These are phyloP conservation scores for Cynoglossus semilaevis DNA, from an alignment of 2,113 vertebrate genomes.

Conservation along the genomic window DNA sequence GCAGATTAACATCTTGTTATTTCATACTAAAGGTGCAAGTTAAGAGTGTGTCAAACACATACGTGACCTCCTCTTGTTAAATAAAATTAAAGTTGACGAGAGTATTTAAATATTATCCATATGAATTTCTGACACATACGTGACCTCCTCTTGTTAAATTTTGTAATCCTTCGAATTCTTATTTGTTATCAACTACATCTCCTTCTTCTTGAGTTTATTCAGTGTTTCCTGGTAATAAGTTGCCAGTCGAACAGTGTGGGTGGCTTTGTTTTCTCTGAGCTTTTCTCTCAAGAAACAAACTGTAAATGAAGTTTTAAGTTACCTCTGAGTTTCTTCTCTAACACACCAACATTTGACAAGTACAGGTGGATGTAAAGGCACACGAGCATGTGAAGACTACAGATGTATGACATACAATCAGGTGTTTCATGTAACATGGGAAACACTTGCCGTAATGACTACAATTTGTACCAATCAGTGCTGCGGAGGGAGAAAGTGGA, in stretches of 20 bases:
- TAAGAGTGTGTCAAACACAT: slow-evolving; percentile 19
- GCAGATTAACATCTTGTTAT: slow-evolving; percentile 35
- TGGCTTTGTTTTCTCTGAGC: slow-evolving; percentile 32
- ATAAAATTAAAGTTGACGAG: too few relatives aligned
- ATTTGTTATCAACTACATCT: slow-evolving; percentile 20
- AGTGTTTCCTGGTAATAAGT: slow-evolving; percentile 20
- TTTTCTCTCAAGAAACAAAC: slow-evolving; percentile 39
- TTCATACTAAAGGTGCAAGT: slow-evolving; percentile 20
- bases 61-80: not conserved
- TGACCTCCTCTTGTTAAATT: slow-evolving; percentile 24
- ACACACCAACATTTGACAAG: slow-evolving; percentile 1
- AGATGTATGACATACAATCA: slow-evolving; percentile 3
- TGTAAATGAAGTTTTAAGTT: slow-evolving; percentile 36
- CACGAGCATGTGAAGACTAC: slow-evolving; percentile 11
- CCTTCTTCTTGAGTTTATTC: slow-evolving; percentile 17
- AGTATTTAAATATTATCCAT: too few relatives aligned
- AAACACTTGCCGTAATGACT: not conserved
- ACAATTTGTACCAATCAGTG: slow-evolving; percentile 2
- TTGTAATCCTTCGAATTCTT: slow-evolving; percentile 10
- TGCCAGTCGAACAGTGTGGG: slow-evolving; percentile 40
- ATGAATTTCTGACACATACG: too few relatives aligned
- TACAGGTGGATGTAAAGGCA: slow-evolving; percentile 29
- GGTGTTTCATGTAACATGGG: slow-evolving; percentile 3
- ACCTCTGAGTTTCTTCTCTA: slow-evolving; percentile 27
- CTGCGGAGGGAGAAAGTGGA: not conserved